Evolutionary conservation across 2,797 vertebrate species (phyloP), one percentile per base, ranked within the genome.

Genomic region (Tamandua tetradactyla): DNA sequence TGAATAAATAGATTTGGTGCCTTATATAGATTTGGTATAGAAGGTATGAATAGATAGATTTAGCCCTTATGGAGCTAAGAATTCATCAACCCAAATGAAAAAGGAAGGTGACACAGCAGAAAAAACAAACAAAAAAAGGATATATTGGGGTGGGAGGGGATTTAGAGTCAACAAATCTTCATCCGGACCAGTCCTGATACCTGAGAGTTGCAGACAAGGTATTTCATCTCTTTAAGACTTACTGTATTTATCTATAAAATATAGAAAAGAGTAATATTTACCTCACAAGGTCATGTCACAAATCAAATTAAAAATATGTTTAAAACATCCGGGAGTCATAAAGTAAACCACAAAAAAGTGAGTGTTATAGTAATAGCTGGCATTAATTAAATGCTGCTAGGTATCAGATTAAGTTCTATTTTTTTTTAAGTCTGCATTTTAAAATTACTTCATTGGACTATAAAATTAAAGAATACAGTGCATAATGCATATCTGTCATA

Each of bases 321-420:
- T 55, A 88, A 84, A 25, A 4, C 66, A 78, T 18, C 37, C 23
- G 79, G n/a, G 83, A 89, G 15, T 42, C 57, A 44, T 89, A 78
- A 94, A 59, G 17, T 59, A 88, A 88, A 93, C 86, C 22, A 66
- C 40, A 90, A 20, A 68, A 80, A 87, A 74, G 69, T 52, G 0
- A 72, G 47, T 44, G 62, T 62, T 80, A 25, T 25, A 75, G 57
- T 64, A 92, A 94, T 35, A 88, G 42, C 47, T 86, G 69, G 23
- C 52, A 88, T 85, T 81, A 93, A 93, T 87, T 87, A 88, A 87
- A 82, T 62, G 25, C 75, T 91, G 59, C 30, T 72, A 92, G 30
- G 30, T 74, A 88, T 82, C n/a, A 74, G 0, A n/a, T 15, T 23
- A 37, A 74, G 23, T 7, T 10, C 30, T 35, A n/a, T 76, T 66